Evolutionary conservation across 2,113 vertebrate species (phyloP).

Genomic region (Callionymus lyra): DNA sequence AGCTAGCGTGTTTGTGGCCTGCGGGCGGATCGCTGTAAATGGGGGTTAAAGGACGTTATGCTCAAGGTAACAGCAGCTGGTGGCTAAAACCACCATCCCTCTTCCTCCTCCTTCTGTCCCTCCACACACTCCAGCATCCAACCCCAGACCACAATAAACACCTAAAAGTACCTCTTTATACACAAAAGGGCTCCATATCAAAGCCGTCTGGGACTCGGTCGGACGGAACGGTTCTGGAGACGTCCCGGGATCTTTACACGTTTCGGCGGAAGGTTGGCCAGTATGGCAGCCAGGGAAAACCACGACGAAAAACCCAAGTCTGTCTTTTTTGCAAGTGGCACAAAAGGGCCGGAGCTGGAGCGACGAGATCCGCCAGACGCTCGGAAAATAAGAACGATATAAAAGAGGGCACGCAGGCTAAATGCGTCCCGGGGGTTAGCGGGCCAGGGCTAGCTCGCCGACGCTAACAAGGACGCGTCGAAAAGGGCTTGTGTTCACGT

Average conservation of each 20-base stretch:
- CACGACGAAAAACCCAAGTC: constrained; percentile 45
- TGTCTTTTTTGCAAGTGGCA: constrained; percentile 41
- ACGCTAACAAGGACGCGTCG: constrained; percentile 67
- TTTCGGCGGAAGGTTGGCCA: constrained; percentile 6
- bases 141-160: constrained; percentile 62
- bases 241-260: too few relatives aligned
- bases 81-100: constrained; percentile 56
- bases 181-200: constrained; percentile 10
- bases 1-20: constrained; percentile 61
- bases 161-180: constrained; percentile 30
- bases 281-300: constrained; percentile 50
- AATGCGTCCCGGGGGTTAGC: constrained; percentile 63
- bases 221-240: too few relatives aligned
- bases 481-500: constrained; percentile 48
- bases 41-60: constrained; percentile 55
- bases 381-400: constrained; percentile 63
- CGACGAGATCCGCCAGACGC: constrained; percentile 39
- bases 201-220: constrained; percentile 1
- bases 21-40: constrained; percentile 52
- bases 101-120: constrained; percentile 42
- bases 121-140: constrained; percentile 45
- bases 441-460: constrained; percentile 61
- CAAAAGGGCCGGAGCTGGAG: constrained; percentile 29
- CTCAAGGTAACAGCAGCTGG: constrained; percentile 65
- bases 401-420: constrained; percentile 64